Evolutionary conservation across 92 coral and sea anemone species (phyloP).

Genomic region (Porites rus): DNA sequence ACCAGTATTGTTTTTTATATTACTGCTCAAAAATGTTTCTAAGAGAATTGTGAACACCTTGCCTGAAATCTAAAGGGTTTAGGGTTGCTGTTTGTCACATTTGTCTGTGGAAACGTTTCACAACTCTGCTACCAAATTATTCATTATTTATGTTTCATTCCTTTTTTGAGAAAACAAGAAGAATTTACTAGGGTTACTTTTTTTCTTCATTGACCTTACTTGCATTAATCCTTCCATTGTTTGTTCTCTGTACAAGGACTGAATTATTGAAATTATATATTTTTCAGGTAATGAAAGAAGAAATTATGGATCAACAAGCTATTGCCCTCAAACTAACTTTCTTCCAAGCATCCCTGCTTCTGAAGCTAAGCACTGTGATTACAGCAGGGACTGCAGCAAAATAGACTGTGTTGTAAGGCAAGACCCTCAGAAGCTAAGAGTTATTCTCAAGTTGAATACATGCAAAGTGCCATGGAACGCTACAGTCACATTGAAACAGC

Average conservation of each 20-base stretch:
- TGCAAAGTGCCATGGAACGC: neutral
- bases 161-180: no score
- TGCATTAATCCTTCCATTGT: no score
- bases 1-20: no score
- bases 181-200: no score
- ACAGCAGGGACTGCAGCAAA: constrained; percentile 17
- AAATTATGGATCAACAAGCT: neutral
- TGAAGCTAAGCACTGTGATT: neutral
- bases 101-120: no score
- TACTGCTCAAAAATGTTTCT: no score
- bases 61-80: no score
- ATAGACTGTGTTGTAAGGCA: neutral
- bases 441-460: neutral
- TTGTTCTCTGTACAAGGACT: neutral
- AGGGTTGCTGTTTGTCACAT: no score
- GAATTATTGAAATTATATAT: neutral
- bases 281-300: neutral
- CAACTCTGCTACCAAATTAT: no score
- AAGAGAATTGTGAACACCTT: no score
- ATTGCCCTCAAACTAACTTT: neutral
- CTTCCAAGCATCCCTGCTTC: neutral
- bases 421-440: neutral
- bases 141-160: no score
- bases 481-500: neutral
- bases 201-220: no score